Base-by-base conservation (phyloP, 2,888 invertebrate genomes). In the Oxycera nigricornis region DNA sequence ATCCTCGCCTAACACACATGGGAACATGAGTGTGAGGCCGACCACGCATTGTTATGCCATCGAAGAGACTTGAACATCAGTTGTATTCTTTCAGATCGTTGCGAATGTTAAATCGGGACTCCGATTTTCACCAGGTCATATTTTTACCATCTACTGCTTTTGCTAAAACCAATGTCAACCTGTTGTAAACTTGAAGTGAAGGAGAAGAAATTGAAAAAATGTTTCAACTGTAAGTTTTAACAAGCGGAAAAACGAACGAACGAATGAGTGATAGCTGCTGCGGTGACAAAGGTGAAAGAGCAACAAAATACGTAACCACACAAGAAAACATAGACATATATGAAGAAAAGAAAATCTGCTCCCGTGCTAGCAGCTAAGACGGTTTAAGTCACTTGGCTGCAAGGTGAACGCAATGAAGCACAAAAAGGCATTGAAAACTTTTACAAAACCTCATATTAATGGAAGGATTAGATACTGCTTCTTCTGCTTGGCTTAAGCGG, bases 141-240 rank as follows among this genome's bases (percentile, higher is more conserved):
- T 9, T 26, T 59, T 26, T 59, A 2, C 30, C 28, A 14, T 14
- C 24, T n/a, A 11, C 9, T 6, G 3, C 55, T 22, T 24, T 17
- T 11, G 17, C 24, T 55, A 11, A 7, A 55, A 20, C 55, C 55
- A 4, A 59, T 67, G 72, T 75, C 73, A 72, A 75, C 75, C 75
- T 75, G 75, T 75, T 75, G 73, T 65, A 72, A 73, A 75, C 73
- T 75, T 75, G 65, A 62, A 35, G 24, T 52, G 35, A 57, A 41
- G 59, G 20, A 59, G 28, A 72, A 72, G 22, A 57, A 31, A 70
- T 52, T 52, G 52, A 52, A 70, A 70, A 65, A 35, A 20, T 9
- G 20, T 65, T 65, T 65, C 17, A 59, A 22, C 59, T 26, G n/a
- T 14, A 30, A 17, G 20, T 28, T 59, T 9, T 30, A 28, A 22